These are phyloP conservation scores for Cacatua alba DNA, from an alignment of 2,113 vertebrate genomes.

Conservation along the genomic window DNA sequence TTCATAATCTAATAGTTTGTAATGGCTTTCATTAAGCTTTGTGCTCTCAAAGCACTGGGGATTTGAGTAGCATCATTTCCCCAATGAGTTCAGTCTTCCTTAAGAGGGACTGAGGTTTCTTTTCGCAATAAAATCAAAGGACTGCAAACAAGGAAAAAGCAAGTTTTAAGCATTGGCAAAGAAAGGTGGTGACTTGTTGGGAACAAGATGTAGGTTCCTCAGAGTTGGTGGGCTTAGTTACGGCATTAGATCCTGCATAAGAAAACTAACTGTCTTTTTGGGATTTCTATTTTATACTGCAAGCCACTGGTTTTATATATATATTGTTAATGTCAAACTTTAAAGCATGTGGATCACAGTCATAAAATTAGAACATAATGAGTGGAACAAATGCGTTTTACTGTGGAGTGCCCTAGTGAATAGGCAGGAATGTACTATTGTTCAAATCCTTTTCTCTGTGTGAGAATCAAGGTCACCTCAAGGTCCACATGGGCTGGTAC, in stretches of 20 bases:
- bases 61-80: neutral
- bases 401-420: neutral
- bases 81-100: neutral
- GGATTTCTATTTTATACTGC: neutral
- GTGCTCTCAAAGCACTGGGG: neutral
- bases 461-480: slow-evolving; percentile 9
- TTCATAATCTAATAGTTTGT: neutral
- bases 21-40: neutral
- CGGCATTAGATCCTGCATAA: neutral
- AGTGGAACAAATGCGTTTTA: slow-evolving; percentile 32
- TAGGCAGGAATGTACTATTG: slow-evolving; percentile 7
- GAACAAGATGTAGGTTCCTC: neutral
- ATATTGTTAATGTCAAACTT: neutral
- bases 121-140: neutral
- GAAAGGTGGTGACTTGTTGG: neutral
- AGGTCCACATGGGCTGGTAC: neutral
- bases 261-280: neutral
- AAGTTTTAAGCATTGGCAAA: neutral
- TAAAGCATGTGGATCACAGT: slow-evolving; percentile 3
- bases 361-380: slow-evolving; percentile 29
- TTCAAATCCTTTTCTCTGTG: neutral
- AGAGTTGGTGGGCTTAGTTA: neutral
- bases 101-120: neutral
- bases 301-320: neutral
- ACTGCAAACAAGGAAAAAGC: neutral